phyloP scores from a whole-genome alignment of 2,113 vertebrate genomes.

The Caranx melampygus region DNA sequence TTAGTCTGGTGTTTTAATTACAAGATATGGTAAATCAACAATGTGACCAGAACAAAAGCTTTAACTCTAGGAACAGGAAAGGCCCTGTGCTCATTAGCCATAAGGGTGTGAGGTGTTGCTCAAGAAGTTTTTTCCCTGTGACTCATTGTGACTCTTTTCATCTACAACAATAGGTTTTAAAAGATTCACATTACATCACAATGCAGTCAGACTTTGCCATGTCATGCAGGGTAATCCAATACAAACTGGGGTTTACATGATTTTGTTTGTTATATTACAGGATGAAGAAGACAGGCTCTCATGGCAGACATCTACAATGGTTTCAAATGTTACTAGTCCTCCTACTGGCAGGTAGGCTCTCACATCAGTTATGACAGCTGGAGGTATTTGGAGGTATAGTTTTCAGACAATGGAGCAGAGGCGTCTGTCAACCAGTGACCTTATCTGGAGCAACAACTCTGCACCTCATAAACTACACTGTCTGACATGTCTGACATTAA shows the following conservation, averaged over 20 bases:
- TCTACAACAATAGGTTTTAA: background rate
- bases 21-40: background rate
- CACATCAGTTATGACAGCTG: background rate
- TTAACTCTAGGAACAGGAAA: background rate
- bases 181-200: background rate
- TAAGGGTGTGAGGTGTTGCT: slow-evolving; percentile 8
- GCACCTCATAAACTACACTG: slow-evolving; percentile 2
- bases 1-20: slow-evolving; percentile 16
- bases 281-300: slow-evolving; percentile 26
- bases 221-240: background rate
- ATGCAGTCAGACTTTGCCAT: background rate
- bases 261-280: slow-evolving; percentile 48
- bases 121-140: background rate
- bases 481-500: slow-evolving; percentile 19
- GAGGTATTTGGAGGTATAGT: background rate
- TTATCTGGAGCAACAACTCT: slow-evolving; percentile 11
- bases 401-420: background rate
- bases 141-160: slow-evolving; percentile 28
- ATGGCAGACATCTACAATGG: slow-evolving; percentile 9
- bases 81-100: background rate
- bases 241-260: background rate
- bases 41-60: background rate
- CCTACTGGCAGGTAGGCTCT: slow-evolving; percentile 62
- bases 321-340: slow-evolving; percentile 50
- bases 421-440: background rate